Percentiles rank a stretch among this genome's conserved stretches.
These are phyloP conservation scores for Palloptera scutellata DNA, from an alignment of 2,888 invertebrate species.

Conservation along the genomic window DNA sequence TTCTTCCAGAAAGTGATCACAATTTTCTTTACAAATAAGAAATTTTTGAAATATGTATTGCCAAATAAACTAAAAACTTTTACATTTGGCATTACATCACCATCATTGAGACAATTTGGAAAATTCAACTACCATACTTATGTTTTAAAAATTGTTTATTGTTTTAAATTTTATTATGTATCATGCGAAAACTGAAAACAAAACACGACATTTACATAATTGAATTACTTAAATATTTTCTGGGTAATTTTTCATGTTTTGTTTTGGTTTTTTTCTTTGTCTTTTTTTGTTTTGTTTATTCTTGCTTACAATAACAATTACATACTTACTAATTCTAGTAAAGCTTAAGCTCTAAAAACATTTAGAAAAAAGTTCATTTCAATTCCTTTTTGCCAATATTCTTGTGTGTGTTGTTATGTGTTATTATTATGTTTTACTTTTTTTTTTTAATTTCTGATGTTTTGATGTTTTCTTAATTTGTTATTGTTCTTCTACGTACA, in stretches of 20 bases:
- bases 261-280: slow-evolving; percentile 24
- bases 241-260: slow-evolving; percentile 33
- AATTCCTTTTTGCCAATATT: slow-evolving; percentile 36
- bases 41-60: too few species aligned
- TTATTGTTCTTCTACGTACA: slow-evolving; percentile 9
- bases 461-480: slow-evolving; percentile 10
- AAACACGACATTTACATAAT: slow-evolving; percentile 13
- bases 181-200: too few species aligned
- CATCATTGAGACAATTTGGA: too few species aligned
- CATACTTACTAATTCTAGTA: slow-evolving; percentile 22
- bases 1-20: too few species aligned
- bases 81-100: too few species aligned
- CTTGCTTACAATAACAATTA: slow-evolving; percentile 9
- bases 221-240: slow-evolving; percentile 32
- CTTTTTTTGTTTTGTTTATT: slow-evolving; percentile 34
- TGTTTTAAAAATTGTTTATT: too few species aligned
- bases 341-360: slow-evolving; percentile 36
- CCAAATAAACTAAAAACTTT: too few species aligned
- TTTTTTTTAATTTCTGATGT: slow-evolving; percentile 11
- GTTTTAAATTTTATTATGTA: too few species aligned
- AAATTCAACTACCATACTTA: too few species aligned
- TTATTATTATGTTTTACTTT: slow-evolving; percentile 4
- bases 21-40: too few species aligned
- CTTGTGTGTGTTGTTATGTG: slow-evolving; percentile 12
- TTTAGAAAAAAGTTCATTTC: slow-evolving; percentile 35